A percentile compares a stretch with the other conserved stretches of the same genome.
Evolutionary conservation across 2,797 vertebrate genomes (phyloP).

Genomic region (Neosilurus hyrtlii): DNA sequence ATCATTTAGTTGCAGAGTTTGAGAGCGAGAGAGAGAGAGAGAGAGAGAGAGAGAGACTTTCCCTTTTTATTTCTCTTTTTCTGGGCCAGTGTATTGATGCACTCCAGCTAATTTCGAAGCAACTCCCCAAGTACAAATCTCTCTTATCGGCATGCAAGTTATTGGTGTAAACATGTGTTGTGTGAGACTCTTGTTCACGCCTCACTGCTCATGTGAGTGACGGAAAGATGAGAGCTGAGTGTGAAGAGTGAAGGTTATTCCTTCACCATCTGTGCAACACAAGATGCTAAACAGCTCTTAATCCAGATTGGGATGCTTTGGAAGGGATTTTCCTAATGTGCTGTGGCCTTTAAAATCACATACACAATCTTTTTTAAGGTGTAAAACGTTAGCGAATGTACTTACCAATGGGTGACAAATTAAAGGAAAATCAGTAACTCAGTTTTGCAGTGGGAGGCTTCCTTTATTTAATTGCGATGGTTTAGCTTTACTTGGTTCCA

Average conservation of each 20-base stretch:
- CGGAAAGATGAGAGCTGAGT: conserved; percentile 18
- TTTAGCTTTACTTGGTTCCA: not conserved
- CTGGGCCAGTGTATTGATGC: too few relatives aligned
- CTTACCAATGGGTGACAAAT: not conserved
- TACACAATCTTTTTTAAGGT: not conserved
- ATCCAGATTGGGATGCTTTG: conserved; percentile 16
- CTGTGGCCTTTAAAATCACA: conserved; percentile 17
- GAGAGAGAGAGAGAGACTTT: not conserved
- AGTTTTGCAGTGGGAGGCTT: not conserved
- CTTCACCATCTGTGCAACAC: conserved; percentile 18
- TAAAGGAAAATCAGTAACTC: conserved; percentile 12
- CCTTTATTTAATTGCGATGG: not conserved
- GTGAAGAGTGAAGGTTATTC: conserved; percentile 21
- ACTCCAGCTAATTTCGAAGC: not conserved
- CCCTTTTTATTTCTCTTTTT: conserved; percentile 2
- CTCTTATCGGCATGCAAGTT: conserved; percentile 23
- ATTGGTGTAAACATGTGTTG: conserved; percentile 40
- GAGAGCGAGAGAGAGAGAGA: conserved; percentile 11
- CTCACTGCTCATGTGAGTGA: conserved; percentile 22
- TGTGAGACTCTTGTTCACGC: conserved; percentile 33
- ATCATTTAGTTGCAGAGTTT: not conserved
- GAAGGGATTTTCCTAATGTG: conserved; percentile 6
- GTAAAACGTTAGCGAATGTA: not conserved
- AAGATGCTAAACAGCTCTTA: conserved; percentile 10
- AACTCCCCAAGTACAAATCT: not conserved